Evolutionary conservation across 2,888 invertebrate species (phyloP).

Genomic region (Leucoptera coffeella): DNA sequence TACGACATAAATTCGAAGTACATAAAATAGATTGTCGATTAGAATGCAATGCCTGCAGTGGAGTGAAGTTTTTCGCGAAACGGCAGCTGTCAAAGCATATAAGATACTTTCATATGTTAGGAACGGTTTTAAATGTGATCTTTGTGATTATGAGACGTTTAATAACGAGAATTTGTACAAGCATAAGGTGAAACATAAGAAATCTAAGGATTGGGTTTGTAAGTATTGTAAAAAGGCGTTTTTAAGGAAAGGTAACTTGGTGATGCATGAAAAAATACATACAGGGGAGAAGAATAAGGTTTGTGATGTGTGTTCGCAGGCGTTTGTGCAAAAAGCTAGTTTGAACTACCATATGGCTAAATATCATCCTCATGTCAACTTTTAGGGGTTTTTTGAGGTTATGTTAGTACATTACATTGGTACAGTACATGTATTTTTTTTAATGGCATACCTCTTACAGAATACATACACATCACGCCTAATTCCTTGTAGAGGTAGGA

Average conservation of each 20-base stretch:
- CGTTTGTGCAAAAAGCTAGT: constrained; percentile 39
- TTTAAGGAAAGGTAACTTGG: constrained; percentile 20
- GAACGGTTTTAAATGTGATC: constrained; percentile 21
- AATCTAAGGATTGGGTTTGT: constrained; percentile 32
- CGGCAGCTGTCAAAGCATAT: constrained; percentile 21
- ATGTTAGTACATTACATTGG: no score
- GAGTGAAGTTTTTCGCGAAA: constrained; percentile 21
- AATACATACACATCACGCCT: no score
- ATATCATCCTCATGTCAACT: constrained; percentile 32
- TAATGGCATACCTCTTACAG: no score
- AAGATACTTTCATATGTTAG: constrained; percentile 31
- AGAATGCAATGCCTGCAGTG: constrained; percentile 28
- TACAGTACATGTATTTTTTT: no score
- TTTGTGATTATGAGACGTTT: constrained; percentile 28
- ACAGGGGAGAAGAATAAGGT: constrained; percentile 29
- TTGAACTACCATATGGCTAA: constrained; percentile 38
- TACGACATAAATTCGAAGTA: constrained; percentile 19
- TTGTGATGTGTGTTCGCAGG: constrained; percentile 26
- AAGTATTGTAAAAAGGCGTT: constrained; percentile 36
- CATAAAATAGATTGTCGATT: constrained; percentile 26
- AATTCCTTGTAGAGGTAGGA: no score
- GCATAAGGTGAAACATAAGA: constrained; percentile 32
- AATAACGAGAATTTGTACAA: constrained; percentile 21
- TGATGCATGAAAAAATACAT: constrained; percentile 28
- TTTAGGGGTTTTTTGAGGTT: no score